These are phyloP conservation scores for Phoxinus dragarum DNA, from an alignment of 2,797 vertebrate species.

Conservation along the genomic window DNA sequence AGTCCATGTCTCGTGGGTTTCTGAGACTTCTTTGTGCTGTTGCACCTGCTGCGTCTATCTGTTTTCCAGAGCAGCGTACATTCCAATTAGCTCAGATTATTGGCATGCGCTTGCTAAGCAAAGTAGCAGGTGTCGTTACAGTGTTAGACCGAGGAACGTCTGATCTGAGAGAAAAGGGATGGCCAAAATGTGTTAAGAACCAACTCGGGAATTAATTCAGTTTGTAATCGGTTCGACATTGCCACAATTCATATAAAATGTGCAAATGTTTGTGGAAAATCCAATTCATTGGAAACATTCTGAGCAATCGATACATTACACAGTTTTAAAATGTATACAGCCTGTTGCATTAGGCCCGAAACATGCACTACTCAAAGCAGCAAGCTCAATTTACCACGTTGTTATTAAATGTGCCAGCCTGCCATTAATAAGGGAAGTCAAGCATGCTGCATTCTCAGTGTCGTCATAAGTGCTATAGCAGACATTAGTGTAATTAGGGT, in stretches of 20 bases:
- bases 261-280: neutral
- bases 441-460: neutral
- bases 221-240: neutral
- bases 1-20: constrained; percentile 46
- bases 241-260: neutral
- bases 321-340: neutral
- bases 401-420: neutral
- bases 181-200: neutral
- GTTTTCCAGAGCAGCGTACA: constrained; percentile 14
- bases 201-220: neutral
- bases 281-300: neutral
- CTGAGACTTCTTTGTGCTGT: constrained; percentile 60
- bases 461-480: neutral
- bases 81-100: constrained; percentile 36
- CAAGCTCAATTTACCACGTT: neutral
- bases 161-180: neutral
- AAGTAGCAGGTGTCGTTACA: constrained; percentile 24
- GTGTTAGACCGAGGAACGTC: constrained; percentile 2
- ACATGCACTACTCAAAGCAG: neutral
- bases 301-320: neutral
- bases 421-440: neutral
- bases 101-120: neutral
- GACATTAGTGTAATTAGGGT: neutral
- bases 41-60: constrained; percentile 58
- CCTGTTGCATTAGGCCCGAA: neutral